Conservation (phyloP, 2,113 vertebrate genomes). For the Aspidoscelis tigris region DNA sequence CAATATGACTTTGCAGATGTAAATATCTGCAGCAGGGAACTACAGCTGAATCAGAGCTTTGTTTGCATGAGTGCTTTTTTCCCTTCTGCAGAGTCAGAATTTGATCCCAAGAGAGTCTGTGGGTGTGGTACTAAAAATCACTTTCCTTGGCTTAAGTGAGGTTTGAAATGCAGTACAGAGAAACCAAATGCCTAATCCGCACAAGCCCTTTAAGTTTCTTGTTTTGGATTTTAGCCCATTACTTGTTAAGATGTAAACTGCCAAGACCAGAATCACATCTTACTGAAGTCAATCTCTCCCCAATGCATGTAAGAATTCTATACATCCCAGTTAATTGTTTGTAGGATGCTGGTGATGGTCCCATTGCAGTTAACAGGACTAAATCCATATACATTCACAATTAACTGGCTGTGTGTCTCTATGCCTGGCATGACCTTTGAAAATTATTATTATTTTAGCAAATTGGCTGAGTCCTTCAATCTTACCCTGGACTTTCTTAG, state of each 20-base stretch:
- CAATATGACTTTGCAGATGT: constrained; percentile 42
- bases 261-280: not conserved
- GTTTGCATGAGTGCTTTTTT: constrained; percentile 57
- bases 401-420: not conserved
- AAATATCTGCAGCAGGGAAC: constrained; percentile 60
- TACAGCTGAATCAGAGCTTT: constrained; percentile 25
- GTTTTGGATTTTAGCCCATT: not conserved
- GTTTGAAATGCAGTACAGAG: constrained; percentile 10
- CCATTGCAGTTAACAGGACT: not conserved
- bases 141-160: constrained; percentile 29
- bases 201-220: constrained; percentile 32
- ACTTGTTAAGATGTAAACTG: not conserved
- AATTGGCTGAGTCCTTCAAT: constrained; percentile 54
- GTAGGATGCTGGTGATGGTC: not conserved
- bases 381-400: not conserved
- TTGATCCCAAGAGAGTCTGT: constrained; percentile 34
- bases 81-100: constrained; percentile 36
- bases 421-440: constrained; percentile 27
- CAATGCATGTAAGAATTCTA: not conserved
- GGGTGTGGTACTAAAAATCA: constrained; percentile 49
- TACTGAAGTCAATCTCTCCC: not conserved
- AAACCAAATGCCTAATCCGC: constrained; percentile 49
- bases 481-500: constrained; percentile 56
- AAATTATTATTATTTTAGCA: constrained; percentile 61
- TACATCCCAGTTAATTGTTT: constrained; percentile 15